Evolutionary conservation across 1,140 invertebrate genomes (phyloP).

Genomic region (Drosophila tani): DNA sequence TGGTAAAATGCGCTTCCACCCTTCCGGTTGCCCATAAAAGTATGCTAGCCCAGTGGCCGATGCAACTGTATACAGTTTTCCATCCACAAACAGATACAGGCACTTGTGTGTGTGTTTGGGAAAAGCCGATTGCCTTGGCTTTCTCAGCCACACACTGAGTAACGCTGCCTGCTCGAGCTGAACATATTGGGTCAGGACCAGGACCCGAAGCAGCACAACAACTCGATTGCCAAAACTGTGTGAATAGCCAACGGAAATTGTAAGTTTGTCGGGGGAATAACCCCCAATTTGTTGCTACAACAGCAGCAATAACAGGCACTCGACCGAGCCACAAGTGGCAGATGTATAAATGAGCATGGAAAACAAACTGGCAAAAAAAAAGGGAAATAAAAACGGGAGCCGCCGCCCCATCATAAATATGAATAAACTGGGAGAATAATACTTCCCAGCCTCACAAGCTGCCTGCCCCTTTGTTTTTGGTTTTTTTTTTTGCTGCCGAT

Average conservation of each 20-base stretch:
- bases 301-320: conserved; percentile 10
- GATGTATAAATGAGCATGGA: conserved; percentile 46
- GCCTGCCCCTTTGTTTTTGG: background rate
- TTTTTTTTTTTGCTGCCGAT: conserved; percentile 23
- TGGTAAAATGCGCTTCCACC: conserved; percentile 31
- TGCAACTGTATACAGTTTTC: conserved; percentile 8
- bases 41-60: conserved; percentile 31
- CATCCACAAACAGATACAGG: background rate
- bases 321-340: conserved; percentile 51
- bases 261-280: conserved; percentile 58
- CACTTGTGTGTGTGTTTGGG: too few relatives aligned
- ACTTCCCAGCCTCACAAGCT: conserved; percentile 2
- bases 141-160: conserved; percentile 33
- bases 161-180: conserved; percentile 35
- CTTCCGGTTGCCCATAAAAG: conserved; percentile 41
- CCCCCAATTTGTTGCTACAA: conserved; percentile 59
- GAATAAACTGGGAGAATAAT: conserved; percentile 36
- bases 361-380: conserved; percentile 36
- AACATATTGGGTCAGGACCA: conserved; percentile 47
- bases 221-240: conserved; percentile 42
- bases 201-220: conserved; percentile 14
- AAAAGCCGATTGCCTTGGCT: conserved; percentile 24
- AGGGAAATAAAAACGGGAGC: conserved; percentile 16
- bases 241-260: conserved; percentile 65
- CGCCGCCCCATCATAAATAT: conserved; percentile 39